Base-by-base conservation (phyloP, 2,113 vertebrate species). In the Glaucidium brasilianum region DNA sequence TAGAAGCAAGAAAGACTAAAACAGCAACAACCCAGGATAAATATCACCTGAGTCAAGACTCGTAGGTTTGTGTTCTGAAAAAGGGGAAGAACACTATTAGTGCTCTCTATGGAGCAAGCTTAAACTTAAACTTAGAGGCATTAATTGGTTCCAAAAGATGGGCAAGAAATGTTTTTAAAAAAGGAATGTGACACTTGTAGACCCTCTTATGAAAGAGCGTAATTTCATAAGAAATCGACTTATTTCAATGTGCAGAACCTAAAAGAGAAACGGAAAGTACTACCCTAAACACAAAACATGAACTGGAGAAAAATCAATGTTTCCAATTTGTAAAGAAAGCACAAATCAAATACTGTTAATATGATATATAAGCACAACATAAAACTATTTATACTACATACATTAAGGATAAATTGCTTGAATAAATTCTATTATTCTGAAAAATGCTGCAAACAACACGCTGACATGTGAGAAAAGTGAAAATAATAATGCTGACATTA, bases 391-490 rank as follows among this genome's bases (percentile, higher is more conserved):
- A 92, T 97, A 94, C 92, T 83, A 74, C 80, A 96, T 81, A 90
- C 78, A 97, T 98, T 97, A 97, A 97, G 85, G 88, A 93, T 69
- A 98, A 98, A 98, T 98, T 97, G 95, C 94, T 93, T 96, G 95
- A 98, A 98, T 98, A 97, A 97, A 98, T 98, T 97, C 88, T 96
- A 96, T 98, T 98, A 98, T 97, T 97, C 94, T 97, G 96, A 97
- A 97, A 98, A 98, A 98, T 88, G 94, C 91, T 93, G 95, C 92
- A 97, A 98, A 96, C 95, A 97, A 94, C 94, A 94, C 67, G 71
- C 69, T 98, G 98, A 96, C 88, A 58, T 94, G 81, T 92, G 81
- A 96, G 95, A 96, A 96, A 97, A 97, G 96, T 98, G 94, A 96
- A 98, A 98, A 98, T 96, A 98, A 98, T 96, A 97, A 92, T 74